Percentiles rank a stretch among this genome's conserved stretches.
Evolutionary conservation across 1,140 invertebrate species (phyloP).

Genomic region (Acyrthosiphon pisum): DNA sequence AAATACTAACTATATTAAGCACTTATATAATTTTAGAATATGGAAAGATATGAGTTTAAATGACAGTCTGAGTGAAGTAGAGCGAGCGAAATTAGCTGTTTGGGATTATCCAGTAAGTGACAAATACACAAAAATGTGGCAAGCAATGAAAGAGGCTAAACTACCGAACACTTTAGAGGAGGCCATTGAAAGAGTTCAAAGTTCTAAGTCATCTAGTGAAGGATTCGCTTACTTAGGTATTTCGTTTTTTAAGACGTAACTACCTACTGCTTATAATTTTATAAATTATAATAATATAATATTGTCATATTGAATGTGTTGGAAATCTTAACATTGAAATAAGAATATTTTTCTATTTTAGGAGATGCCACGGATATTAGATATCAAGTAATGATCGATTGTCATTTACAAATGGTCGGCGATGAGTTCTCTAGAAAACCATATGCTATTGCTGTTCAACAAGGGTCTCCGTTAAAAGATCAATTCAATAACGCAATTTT

Average conservation of each 20-base stretch:
- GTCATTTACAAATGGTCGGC: constrained; percentile 88
- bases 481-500: constrained; percentile 92
- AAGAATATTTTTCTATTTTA: constrained; percentile 60
- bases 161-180: constrained; percentile 80
- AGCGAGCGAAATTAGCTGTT: constrained; percentile 91
- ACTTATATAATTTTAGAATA: constrained; percentile 72
- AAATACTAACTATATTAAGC: neutral
- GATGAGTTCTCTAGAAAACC: constrained; percentile 97
- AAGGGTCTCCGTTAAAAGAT: constrained; percentile 91
- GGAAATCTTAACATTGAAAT: neutral
- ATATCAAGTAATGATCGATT: constrained; percentile 85
- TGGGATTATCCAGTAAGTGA: constrained; percentile 99
- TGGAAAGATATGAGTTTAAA: constrained; percentile 98
- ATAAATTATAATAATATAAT: neutral
- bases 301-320: neutral
- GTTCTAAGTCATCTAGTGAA: constrained; percentile 76
- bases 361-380: constrained; percentile 92
- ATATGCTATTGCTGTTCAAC: constrained; percentile 94
- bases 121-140: constrained; percentile 98
- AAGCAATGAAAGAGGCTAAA: constrained; percentile 90
- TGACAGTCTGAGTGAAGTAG: constrained; percentile 86
- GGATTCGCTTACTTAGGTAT: constrained; percentile 91
- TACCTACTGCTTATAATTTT: neutral
- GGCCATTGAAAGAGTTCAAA: constrained; percentile 79
- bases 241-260: neutral